These are phyloP conservation scores for Squalus acanthias DNA, from an alignment of 2,797 vertebrate genomes.

Conservation along the genomic window DNA sequence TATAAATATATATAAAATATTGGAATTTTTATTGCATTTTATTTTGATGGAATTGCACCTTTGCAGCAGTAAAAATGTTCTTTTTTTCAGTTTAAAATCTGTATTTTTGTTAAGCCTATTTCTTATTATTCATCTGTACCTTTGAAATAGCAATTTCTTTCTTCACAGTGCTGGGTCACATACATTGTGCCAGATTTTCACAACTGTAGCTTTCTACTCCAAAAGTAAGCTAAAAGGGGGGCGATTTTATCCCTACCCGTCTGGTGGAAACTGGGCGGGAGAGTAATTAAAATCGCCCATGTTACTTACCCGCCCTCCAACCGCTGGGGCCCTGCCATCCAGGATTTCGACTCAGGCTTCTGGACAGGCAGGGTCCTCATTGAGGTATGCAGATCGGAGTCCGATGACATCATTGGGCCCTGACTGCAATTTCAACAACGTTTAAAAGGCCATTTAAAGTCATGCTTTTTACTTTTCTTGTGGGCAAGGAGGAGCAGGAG, in stretches of 20 bases:
- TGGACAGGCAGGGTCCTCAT: not conserved
- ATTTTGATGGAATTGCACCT: not conserved
- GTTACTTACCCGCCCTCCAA: not conserved
- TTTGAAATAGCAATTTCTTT: not conserved
- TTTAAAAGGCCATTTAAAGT: not conserved
- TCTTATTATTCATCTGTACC: not conserved
- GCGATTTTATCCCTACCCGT: not conserved
- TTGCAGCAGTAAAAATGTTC: not conserved
- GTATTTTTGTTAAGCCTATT: not conserved
- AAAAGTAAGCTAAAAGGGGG: not conserved
- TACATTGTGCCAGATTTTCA: not conserved
- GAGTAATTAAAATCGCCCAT: not conserved
- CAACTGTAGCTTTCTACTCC: not conserved
- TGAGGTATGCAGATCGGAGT: not conserved
- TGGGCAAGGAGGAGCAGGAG: too few species aligned
- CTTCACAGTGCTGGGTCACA: not conserved
- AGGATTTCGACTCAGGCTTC: not conserved
- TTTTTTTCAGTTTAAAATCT: not conserved
- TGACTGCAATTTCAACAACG: not conserved
- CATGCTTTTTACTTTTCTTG: not conserved
- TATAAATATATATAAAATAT: not conserved
- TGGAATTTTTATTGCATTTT: constrained; percentile 2
- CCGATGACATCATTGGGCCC: not conserved
- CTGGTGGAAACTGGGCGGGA: not conserved
- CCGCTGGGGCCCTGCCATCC: not conserved